phyloP scores from a whole-genome alignment of 2,113 vertebrate genomes.

The Alouatta palliata region DNA sequence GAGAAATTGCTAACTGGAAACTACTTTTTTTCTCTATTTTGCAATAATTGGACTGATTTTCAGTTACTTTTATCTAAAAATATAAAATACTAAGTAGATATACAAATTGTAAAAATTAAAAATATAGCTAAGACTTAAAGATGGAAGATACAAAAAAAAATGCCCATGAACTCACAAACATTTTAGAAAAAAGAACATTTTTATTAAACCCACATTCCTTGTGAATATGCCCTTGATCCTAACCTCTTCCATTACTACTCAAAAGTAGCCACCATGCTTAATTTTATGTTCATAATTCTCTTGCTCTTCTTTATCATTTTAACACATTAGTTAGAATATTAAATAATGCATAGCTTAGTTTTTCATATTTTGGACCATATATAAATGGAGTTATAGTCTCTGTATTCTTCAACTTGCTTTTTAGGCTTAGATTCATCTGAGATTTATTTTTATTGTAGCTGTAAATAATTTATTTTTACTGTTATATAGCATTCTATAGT shows the following conservation, averaged over 20 bases:
- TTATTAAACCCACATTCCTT: background rate
- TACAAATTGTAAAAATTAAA: background rate
- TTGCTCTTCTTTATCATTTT: background rate
- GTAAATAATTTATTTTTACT: background rate
- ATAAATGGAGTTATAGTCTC: background rate
- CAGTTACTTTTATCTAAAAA: slow-evolving; percentile 28
- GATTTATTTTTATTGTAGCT: background rate
- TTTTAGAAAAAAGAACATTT: background rate
- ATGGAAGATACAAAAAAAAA: background rate
- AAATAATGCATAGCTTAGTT: background rate
- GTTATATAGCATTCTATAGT: background rate
- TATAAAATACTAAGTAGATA: background rate
- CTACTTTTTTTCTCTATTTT: slow-evolving; percentile 46
- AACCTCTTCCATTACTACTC: background rate
- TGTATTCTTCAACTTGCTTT: background rate
- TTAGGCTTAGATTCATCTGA: background rate
- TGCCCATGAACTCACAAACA: background rate
- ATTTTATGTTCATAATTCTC: background rate
- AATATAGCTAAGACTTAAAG: background rate
- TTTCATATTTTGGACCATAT: background rate
- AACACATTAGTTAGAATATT: background rate
- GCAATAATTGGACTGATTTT: slow-evolving; percentile 53
- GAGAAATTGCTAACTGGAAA: slow-evolving; percentile 57
- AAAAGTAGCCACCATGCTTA: background rate
- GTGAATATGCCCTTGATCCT: background rate